phyloP scores from a whole-genome alignment of 2,113 vertebrate species.

The Sitta europaea region DNA sequence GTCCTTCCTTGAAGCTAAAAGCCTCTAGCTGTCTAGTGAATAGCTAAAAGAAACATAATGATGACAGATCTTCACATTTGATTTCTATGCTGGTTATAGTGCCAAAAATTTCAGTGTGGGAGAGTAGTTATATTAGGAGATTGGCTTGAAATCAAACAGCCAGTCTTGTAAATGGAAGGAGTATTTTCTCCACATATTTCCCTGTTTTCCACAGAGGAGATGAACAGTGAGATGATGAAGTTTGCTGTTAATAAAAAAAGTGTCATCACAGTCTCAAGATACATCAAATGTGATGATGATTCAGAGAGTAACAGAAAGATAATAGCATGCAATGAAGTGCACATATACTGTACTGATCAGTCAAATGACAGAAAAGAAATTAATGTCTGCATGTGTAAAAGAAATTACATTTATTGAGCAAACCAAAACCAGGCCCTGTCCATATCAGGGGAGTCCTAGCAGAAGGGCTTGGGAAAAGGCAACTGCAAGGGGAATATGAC shows the following conservation, averaged over 20 bases:
- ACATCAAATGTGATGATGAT: not conserved
- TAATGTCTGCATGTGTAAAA: not conserved
- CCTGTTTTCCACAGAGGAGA: not conserved
- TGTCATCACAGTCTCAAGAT: not conserved
- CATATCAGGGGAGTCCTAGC: fast-evolving
- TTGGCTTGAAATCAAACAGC: not conserved
- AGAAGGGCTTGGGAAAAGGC: not conserved
- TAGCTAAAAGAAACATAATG: not conserved
- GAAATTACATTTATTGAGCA: not conserved
- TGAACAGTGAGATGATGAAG: not conserved
- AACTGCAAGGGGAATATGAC: not conserved
- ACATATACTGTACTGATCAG: not conserved
- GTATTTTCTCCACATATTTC: not conserved
- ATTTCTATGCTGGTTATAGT: not conserved
- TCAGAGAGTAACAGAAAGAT: not conserved
- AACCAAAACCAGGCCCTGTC: not conserved
- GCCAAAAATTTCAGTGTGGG: not conserved
- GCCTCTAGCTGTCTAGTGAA: not conserved
- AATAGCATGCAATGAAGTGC: not conserved
- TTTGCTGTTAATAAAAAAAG: not conserved
- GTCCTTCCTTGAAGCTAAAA: not conserved
- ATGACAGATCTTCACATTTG: not conserved
- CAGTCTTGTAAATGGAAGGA: not conserved
- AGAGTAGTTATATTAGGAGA: not conserved
- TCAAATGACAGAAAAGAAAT: not conserved